Evolutionary conservation across 2,888 invertebrate genomes (phyloP).

Genomic region (Acanthopleura granulata): DNA sequence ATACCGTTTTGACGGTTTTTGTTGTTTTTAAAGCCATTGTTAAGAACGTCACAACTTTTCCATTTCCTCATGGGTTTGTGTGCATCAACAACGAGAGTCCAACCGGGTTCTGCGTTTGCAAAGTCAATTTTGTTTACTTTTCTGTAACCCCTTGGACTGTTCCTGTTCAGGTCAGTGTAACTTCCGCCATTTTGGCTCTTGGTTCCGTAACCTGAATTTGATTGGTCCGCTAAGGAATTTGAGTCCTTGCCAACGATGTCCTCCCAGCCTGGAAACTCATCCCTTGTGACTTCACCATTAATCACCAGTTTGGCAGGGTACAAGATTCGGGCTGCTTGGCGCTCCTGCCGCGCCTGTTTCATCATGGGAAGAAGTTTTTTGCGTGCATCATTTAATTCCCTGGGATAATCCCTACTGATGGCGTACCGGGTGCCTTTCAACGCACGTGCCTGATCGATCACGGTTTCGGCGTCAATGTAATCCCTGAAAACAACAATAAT

Average conservation of each 20-base stretch:
- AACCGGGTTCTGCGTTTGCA: slow-evolving; percentile 2
- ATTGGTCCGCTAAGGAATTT: neutral
- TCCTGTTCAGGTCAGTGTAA: neutral
- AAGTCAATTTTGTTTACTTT: neutral
- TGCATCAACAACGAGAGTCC: slow-evolving; percentile 2
- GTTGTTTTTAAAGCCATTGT: neutral
- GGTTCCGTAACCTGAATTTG: neutral
- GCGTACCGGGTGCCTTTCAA: neutral
- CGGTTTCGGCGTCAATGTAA: slow-evolving; percentile 3
- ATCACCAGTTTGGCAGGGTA: slow-evolving; percentile 17
- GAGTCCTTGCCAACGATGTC: neutral
- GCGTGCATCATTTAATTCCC: slow-evolving; percentile 3
- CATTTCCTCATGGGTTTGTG: neutral
- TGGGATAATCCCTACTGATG: slow-evolving; percentile 16
- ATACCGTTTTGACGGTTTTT: neutral
- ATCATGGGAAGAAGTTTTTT: slow-evolving; percentile 12
- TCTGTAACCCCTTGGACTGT: neutral
- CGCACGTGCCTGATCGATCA: neutral
- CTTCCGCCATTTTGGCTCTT: too few species aligned
- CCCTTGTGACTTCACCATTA: neutral
- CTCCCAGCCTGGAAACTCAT: slow-evolving; percentile 17
- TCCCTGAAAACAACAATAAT: slow-evolving; percentile 7
- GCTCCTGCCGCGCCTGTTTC: neutral
- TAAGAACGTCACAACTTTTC: slow-evolving; percentile 1
- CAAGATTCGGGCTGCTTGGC: slow-evolving; percentile 3